Conservation (phyloP, 2,113 vertebrate genomes). For the Chauna torquata region DNA sequence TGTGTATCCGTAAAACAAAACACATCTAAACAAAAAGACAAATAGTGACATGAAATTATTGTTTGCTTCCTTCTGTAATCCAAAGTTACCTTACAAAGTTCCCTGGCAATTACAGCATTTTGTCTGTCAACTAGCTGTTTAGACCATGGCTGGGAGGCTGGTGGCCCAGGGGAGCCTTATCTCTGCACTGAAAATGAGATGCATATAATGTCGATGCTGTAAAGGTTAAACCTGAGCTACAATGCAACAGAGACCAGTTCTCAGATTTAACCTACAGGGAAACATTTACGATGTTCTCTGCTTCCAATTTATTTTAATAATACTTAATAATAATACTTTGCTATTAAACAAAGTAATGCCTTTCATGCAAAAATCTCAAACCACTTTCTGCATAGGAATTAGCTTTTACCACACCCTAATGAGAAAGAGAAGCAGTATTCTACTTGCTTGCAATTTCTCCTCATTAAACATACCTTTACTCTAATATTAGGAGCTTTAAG, state of each 20-base stretch:
- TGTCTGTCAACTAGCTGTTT: not conserved
- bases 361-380: slow-evolving; percentile 62
- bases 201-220: not conserved
- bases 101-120: not conserved
- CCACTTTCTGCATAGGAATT: slow-evolving; percentile 24
- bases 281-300: slow-evolving; percentile 58
- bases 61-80: not conserved
- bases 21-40: not conserved
- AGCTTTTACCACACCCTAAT: slow-evolving; percentile 40
- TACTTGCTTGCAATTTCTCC: slow-evolving; percentile 55
- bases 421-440: slow-evolving; percentile 46
- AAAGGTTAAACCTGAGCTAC: slow-evolving; percentile 52
- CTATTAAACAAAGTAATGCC: slow-evolving; percentile 24
- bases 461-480: slow-evolving; percentile 49
- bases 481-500: slow-evolving; percentile 19
- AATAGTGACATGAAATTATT: not conserved
- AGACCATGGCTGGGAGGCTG: not conserved
- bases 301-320: slow-evolving; percentile 74
- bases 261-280: slow-evolving; percentile 45
- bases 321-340: slow-evolving; percentile 65
- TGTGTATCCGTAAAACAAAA: not conserved
- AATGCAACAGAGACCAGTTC: not conserved
- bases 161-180: not conserved
- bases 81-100: not conserved
- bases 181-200: not conserved